Percentiles rank a stretch among this genome's conserved stretches.
These are phyloP conservation scores for Lampris megalopsis DNA, from an alignment of 2,113 vertebrate genomes.

Conservation along the genomic window DNA sequence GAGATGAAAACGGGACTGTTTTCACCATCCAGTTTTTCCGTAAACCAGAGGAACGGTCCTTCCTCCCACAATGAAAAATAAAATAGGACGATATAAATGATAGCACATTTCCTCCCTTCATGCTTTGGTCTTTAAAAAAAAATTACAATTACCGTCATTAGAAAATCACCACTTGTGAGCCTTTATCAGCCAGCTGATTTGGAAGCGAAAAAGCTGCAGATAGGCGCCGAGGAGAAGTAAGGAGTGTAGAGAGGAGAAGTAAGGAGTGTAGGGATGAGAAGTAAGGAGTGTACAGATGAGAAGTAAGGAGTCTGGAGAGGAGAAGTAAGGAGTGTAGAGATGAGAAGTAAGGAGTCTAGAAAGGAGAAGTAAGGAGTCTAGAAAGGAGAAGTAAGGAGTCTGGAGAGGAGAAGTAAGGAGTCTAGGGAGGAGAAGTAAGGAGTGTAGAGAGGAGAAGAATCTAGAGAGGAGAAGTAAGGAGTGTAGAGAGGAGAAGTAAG, in stretches of 20 bases:
- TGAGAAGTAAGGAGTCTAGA: too few relatives aligned
- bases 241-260: neutral
- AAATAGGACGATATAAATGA: neutral
- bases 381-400: neutral
- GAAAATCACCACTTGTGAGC: slow-evolving; percentile 12
- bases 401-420: neutral
- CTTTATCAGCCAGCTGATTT: slow-evolving; percentile 24
- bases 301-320: neutral
- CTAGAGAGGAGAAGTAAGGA: neutral
- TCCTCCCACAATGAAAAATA: slow-evolving; percentile 4
- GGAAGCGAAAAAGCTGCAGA: slow-evolving; percentile 6
- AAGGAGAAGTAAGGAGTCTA: neutral
- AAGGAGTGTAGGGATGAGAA: neutral
- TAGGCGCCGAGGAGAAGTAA: neutral
- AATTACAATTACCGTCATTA: neutral
- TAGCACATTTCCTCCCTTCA: neutral
- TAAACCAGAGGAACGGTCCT: slow-evolving; percentile 24
- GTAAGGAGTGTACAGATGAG: neutral
- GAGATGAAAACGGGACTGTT: slow-evolving; percentile 18
- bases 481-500: neutral
- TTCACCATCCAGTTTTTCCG: neutral
- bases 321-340: neutral
- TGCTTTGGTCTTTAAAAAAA: neutral
- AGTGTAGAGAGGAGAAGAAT: neutral
- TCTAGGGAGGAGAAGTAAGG: neutral